Evolutionary conservation across 2,888 invertebrate genomes (phyloP), one percentile per base, ranked within the genome.

Genomic region (Drosophila limbata): DNA sequence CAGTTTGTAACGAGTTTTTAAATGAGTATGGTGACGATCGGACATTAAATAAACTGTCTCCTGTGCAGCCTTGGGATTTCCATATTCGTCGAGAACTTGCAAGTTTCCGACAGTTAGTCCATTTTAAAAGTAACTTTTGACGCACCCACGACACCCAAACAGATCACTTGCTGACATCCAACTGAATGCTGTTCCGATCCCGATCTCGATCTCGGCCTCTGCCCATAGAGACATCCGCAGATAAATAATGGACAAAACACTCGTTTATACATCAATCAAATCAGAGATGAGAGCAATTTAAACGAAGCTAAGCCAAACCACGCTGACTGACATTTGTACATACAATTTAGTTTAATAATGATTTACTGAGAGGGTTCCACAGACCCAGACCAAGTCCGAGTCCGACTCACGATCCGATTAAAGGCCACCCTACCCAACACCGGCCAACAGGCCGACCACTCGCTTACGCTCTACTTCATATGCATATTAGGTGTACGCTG

Each of bases 261-360:
- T 50, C 66, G 69, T 56, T 66, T 56, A 51, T 69, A 53, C 72
- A 62, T 56, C 69, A 69, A 81, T 72, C 69, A 75, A 79, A 69
- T 55, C 62, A 55, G 66, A 70, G 69, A 70, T 63, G 50, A 56
- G 68, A 74, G 53, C 55, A 67, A 76, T 73, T 68, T 69, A 79
- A 71, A 31, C 72, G 25, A 52, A 64, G 69, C 81, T 67, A 61
- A 61, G 56, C 57, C 31, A 72, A 72, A 63, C 60, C 66, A 56
- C 56, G 50, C 74, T 57, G 74, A 45, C 62, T 67, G 79, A 72
- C 69, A 66, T 62, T 87, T 86, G 68, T 73, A 77, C 76, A 89
- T 84, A 71, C 75, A 79, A 78, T 87, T 84, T 79, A 89, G 88
- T 89, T 89, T 89, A 81, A 87, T 87, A 82, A 87, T 82, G 85